These are phyloP conservation scores for Propithecus deckenii DNA, from an alignment of 2,797 vertebrate genomes.

Conservation along the genomic window DNA sequence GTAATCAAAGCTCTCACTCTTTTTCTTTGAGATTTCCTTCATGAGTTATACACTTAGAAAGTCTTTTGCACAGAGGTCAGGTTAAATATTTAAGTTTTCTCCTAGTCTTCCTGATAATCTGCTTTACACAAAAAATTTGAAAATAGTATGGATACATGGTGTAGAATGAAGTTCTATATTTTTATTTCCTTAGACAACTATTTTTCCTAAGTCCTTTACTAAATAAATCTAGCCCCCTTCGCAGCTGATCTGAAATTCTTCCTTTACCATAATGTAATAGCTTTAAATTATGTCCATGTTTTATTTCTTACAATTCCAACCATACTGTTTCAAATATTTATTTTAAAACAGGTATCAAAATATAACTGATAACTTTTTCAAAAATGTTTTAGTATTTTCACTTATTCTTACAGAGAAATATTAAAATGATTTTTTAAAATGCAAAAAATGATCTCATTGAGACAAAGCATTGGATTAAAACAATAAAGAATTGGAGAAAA, in stretches of 20 bases:
- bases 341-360: slow-evolving; percentile 27
- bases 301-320: slow-evolving; percentile 11
- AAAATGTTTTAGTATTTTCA: slow-evolving; percentile 28
- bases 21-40: slow-evolving; percentile 26
- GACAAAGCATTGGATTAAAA: neutral
- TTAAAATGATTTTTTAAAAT: slow-evolving; percentile 25
- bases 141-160: neutral
- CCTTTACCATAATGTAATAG: neutral
- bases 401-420: slow-evolving; percentile 18
- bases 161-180: neutral
- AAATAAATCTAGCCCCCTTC: neutral
- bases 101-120: neutral
- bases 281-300: slow-evolving; percentile 24
- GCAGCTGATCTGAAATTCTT: neutral
- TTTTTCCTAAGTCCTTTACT: slow-evolving; percentile 4
- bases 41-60: slow-evolving; percentile 24
- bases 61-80: neutral
- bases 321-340: neutral
- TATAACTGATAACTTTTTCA: neutral
- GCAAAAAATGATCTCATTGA: neutral
- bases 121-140: neutral
- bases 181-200: neutral
- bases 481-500: neutral
- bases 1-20: slow-evolving; percentile 12
- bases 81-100: neutral